Conservation (phyloP, 1,140 invertebrate species). For the Aphaenogaster floridana region DNA sequence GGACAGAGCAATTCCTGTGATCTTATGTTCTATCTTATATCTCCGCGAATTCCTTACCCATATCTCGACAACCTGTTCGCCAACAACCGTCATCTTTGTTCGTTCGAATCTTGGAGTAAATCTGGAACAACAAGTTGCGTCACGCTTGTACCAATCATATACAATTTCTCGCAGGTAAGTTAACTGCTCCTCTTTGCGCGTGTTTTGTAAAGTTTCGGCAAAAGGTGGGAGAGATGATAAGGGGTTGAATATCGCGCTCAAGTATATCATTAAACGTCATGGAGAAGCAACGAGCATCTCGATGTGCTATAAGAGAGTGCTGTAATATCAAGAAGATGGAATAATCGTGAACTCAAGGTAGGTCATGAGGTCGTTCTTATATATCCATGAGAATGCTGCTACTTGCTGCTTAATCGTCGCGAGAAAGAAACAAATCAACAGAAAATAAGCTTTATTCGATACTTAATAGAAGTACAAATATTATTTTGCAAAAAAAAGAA, state of each 20-base stretch:
- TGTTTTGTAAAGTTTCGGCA: constrained; percentile 27
- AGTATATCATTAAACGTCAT: background rate
- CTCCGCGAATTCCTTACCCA: background rate
- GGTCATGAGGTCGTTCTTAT: background rate
- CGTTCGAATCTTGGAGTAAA: background rate
- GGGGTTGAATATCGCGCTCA: constrained; percentile 13
- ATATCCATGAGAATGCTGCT: constrained; percentile 8
- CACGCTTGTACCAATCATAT: background rate
- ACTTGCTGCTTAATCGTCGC: constrained; percentile 39
- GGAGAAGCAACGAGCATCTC: background rate
- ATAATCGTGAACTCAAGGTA: constrained; percentile 18
- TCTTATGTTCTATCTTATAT: background rate
- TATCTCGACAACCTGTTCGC: background rate
- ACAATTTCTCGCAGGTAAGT: constrained; percentile 58
- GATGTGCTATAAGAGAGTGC: background rate
- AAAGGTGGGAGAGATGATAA: background rate
- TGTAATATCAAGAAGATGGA: constrained; percentile 24
- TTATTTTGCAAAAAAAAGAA: background rate
- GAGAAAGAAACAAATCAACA: background rate
- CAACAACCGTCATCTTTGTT: background rate
- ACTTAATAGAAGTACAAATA: background rate
- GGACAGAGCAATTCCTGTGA: constrained; percentile 6
- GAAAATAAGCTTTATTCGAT: constrained; percentile 7
- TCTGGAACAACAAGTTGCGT: background rate
- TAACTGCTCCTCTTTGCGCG: background rate